Evolutionary conservation across 2,888 invertebrate species (phyloP).

Genomic region (Cephalotes varians): DNA sequence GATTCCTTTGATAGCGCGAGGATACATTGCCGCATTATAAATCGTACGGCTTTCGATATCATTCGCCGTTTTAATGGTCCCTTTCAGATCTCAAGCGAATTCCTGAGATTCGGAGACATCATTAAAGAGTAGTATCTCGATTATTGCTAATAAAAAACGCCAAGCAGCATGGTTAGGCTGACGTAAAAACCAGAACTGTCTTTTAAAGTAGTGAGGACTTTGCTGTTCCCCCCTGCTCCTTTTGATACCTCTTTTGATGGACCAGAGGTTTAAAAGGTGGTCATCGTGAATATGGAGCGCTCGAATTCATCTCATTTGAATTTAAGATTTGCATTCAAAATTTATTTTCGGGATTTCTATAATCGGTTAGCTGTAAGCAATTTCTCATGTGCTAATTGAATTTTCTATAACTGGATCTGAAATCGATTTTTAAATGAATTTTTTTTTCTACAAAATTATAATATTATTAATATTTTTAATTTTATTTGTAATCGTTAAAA

Average conservation of each 20-base stretch:
- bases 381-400: neutral
- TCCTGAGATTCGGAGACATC: constrained; percentile 38
- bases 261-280: neutral
- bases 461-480: too few relatives aligned
- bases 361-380: neutral
- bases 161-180: neutral
- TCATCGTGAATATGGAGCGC: neutral
- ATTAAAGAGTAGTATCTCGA: constrained; percentile 61
- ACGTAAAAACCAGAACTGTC: neutral
- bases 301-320: neutral
- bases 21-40: neutral
- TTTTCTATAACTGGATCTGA: neutral
- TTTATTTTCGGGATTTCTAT: neutral
- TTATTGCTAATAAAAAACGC: constrained; percentile 65
- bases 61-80: constrained; percentile 46
- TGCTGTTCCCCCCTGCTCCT: neutral
- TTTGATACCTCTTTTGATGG: neutral
- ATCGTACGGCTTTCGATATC: constrained; percentile 19
- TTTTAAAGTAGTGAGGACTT: neutral
- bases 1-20: neutral
- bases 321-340: neutral
- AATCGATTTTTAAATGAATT: neutral
- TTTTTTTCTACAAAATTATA: neutral
- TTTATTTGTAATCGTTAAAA: too few relatives aligned
- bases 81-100: neutral